phyloP scores from a whole-genome alignment of 2,797 vertebrate genomes.

The Tapirus indicus region DNA sequence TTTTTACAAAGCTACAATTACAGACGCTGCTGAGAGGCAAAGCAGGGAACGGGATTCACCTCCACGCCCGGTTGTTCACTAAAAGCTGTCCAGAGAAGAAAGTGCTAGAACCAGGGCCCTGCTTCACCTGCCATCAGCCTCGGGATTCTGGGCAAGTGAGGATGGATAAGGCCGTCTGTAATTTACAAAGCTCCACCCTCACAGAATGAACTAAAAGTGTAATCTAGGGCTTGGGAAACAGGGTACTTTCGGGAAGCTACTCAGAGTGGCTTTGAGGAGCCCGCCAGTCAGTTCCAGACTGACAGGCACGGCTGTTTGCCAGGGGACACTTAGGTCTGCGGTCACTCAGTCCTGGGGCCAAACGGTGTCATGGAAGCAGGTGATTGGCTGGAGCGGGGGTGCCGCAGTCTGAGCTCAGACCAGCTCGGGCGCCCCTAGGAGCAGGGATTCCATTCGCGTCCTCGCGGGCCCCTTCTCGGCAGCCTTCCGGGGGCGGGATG shows the following conservation, averaged over 20 bases:
- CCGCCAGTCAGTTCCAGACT: neutral
- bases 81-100: neutral
- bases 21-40: neutral
- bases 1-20: neutral
- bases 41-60: neutral
- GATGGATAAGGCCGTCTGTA: neutral
- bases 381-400: too few species aligned
- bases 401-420: neutral
- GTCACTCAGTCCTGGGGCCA: neutral
- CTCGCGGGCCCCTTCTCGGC: accelerated
- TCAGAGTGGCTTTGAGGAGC: neutral
- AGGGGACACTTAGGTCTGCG: neutral
- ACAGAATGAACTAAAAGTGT: neutral
- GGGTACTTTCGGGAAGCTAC: neutral
- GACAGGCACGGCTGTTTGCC: neutral
- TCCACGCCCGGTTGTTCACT: neutral
- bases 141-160: too few species aligned
- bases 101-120: neutral
- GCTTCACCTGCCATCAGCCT: neutral
- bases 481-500: accelerated
- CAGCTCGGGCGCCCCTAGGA: too few species aligned
- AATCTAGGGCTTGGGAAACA: neutral
- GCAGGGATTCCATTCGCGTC: neutral
- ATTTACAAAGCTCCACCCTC: neutral
- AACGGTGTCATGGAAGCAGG: neutral